Percentiles rank a stretch among this genome's conserved stretches.
These are phyloP conservation scores for Aelia acuminata DNA, from an alignment of 2,888 invertebrate species.

Conservation along the genomic window DNA sequence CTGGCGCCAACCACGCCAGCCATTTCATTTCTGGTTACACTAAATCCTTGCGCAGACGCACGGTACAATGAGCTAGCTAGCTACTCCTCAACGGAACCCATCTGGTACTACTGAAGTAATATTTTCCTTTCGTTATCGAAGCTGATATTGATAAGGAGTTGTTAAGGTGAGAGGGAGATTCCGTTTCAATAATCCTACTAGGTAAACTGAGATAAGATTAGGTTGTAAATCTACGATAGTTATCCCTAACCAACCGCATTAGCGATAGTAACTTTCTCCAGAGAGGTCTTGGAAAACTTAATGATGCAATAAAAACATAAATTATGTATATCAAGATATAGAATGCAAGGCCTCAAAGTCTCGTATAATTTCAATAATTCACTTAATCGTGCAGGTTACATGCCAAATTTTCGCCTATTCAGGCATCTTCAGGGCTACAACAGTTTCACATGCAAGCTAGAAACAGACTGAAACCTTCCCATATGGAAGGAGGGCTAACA, in stretches of 20 bases:
- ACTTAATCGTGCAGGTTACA: too few species aligned
- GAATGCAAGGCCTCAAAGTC: too few species aligned
- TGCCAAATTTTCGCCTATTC: too few species aligned
- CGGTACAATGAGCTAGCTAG: not conserved
- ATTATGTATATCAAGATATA: too few species aligned
- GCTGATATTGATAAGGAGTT: not conserved
- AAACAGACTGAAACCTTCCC: too few species aligned
- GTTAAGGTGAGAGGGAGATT: not conserved
- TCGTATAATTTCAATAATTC: too few species aligned
- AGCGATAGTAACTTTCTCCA: not conserved
- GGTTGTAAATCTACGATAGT: not conserved
- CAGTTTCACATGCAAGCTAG: too few species aligned
- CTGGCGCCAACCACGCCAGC: not conserved
- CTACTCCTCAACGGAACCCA: not conserved
- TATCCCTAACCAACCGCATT: not conserved
- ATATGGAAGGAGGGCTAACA: too few species aligned
- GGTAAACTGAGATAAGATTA: slow-evolving; percentile 24
- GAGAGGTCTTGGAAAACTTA: too few species aligned
- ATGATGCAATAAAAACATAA: too few species aligned
- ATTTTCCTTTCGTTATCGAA: not conserved
- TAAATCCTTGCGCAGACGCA: too few species aligned
- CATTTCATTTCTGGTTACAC: not conserved
- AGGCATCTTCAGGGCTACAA: too few species aligned
- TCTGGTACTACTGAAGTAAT: not conserved
- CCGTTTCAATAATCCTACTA: not conserved